Conservation (phyloP, 2,888 invertebrate species). For the Drosophila multiciliata region DNA sequence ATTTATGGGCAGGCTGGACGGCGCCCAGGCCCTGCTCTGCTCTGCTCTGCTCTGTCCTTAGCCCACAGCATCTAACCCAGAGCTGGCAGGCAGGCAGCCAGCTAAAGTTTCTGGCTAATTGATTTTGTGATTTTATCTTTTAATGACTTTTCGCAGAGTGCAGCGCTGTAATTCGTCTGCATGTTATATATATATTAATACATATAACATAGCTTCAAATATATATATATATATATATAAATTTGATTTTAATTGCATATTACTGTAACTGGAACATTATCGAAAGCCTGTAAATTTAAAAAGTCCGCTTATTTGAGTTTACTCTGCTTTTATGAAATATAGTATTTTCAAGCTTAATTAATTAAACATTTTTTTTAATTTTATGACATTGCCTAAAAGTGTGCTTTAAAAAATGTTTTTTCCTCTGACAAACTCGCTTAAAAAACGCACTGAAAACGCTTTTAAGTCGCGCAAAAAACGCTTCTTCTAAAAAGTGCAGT, state of each 20-base stretch:
- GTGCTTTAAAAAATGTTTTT: constrained; percentile 12
- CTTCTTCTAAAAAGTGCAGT: not conserved
- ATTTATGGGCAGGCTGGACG: constrained; percentile 76
- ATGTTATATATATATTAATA: constrained; percentile 5
- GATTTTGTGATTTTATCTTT: constrained; percentile 82
- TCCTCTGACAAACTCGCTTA: not conserved
- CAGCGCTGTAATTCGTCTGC: constrained; percentile 44
- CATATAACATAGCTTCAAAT: not conserved
- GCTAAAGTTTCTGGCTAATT: constrained; percentile 80
- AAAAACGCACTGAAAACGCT: constrained; percentile 22
- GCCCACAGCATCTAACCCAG: constrained; percentile 19
- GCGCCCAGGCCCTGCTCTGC: constrained; percentile 46
- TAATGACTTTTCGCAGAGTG: constrained; percentile 76
- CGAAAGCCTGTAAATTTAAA: not conserved
- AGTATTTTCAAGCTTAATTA: not conserved
- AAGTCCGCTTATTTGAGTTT: not conserved
- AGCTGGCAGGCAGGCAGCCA: constrained; percentile 31
- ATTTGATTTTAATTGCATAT: constrained; percentile 62
- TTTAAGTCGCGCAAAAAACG: not conserved
- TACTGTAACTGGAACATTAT: constrained; percentile 1
- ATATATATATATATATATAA: constrained; percentile 19
- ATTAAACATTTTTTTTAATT: not conserved
- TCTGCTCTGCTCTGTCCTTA: constrained; percentile 16
- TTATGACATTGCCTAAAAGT: constrained; percentile 18
- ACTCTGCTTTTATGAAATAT: not conserved